phyloP scores from a whole-genome alignment of 2,113 vertebrate species.

The Eleginops maclovinus region DNA sequence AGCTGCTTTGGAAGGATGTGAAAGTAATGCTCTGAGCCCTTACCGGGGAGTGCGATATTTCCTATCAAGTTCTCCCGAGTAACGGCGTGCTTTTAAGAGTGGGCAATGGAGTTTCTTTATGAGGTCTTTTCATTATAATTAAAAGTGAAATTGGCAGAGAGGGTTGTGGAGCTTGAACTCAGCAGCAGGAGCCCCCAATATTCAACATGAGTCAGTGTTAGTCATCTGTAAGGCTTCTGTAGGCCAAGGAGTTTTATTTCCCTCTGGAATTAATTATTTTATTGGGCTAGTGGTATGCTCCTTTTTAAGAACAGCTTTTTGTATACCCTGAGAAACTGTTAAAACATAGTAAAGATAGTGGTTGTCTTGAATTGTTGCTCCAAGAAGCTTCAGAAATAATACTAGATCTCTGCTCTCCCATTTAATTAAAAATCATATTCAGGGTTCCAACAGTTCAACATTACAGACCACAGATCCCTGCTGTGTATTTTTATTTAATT shows the following conservation, averaged over 20 bases:
- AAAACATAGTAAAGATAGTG: too few relatives aligned
- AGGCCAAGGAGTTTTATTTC: neutral
- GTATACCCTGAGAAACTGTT: neutral
- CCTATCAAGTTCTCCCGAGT: constrained; percentile 26
- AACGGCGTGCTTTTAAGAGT: constrained; percentile 51
- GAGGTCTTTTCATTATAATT: neutral
- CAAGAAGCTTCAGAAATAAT: neutral
- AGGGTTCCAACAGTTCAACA: neutral
- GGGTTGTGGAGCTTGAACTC: constrained; percentile 11
- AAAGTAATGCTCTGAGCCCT: constrained; percentile 33
- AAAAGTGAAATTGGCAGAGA: constrained; percentile 18
- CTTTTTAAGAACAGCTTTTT: neutral
- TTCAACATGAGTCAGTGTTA: neutral
- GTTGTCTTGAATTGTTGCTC: neutral
- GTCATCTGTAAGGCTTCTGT: neutral
- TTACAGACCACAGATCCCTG: neutral
- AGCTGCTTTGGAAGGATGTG: constrained; percentile 38
- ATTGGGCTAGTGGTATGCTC: neutral
- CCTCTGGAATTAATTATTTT: neutral
- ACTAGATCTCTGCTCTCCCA: neutral
- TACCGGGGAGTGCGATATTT: constrained; percentile 14
- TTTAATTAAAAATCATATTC: neutral
- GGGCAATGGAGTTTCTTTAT: constrained; percentile 43
- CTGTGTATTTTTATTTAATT: too few relatives aligned
- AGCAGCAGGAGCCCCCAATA: neutral